Evolutionary conservation across 1,140 invertebrate species (phyloP), one percentile per base, ranked within the genome.

Genomic region (Melanaphis sacchari): DNA sequence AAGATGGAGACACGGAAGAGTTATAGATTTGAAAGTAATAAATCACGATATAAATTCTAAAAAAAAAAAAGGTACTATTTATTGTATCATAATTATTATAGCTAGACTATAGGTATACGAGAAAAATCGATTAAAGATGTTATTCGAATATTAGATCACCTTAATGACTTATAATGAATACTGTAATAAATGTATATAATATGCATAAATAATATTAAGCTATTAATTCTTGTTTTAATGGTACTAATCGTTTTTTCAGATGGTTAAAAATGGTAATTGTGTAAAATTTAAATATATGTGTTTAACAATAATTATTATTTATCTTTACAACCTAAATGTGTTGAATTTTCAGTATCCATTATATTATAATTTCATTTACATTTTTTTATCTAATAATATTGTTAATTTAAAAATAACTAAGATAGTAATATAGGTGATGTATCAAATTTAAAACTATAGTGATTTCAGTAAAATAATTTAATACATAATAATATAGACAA

Each of bases 51-150:
- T 31, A n/a, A 76, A 76, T n/a, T 76, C 5, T n/a, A 21, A 76
- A 76, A 76, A 66, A 66, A 76, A 76, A 66, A 66, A 66, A n/a
- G n/a, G n/a, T n/a, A n/a, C 59, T 76, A n/a, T 76, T 76, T n/a
- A 21, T 76, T n/a, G 59, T 76, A 36, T n/a, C 11, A n/a, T 76
- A n/a, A 76, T 76, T n/a, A 76, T n/a, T 36, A 76, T 6, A 76
- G 31, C 31, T 76, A 76, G 31, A n/a, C 36, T n/a, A 18, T 76
- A 18, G 5, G 15, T 18, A 76, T 18, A 76, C 5, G 24, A n/a
- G n/a, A 76, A n/a, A 18, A 76, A n/a, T 15, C 31, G 31, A n/a
- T 76, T n/a, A 76, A 15, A 76, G 59, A 6, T 76, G 59, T n/a
- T 66, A 66, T 66, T 66, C 59, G 31, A 66, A 66, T 66, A 66